Conservation (phyloP, 2,113 vertebrate species). For the Eulacestoma nigropectus region DNA sequence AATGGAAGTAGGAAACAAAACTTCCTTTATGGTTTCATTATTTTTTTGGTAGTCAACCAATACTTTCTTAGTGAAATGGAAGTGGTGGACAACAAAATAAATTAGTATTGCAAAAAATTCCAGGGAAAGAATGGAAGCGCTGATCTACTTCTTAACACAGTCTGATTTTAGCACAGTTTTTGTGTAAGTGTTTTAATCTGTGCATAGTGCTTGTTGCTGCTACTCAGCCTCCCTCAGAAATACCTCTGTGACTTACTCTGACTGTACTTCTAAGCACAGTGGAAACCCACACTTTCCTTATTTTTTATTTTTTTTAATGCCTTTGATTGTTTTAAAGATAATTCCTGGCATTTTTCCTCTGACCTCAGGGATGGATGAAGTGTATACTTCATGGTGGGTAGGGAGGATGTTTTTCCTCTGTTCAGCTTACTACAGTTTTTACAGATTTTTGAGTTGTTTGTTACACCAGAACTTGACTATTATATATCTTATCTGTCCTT, state of each 20-base stretch:
- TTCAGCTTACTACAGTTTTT: neutral
- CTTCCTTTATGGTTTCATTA: neutral
- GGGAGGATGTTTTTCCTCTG: neutral
- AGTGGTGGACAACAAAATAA: neutral
- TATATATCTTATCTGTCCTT: neutral
- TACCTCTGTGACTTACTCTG: neutral
- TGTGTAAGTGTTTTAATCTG: neutral
- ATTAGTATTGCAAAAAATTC: neutral
- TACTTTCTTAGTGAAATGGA: neutral
- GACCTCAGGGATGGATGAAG: neutral
- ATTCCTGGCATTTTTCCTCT: neutral
- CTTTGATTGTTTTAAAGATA: neutral
- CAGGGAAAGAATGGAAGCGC: neutral
- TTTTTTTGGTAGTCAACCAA: neutral
- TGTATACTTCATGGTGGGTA: neutral
- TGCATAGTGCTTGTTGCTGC: neutral
- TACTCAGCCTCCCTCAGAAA: neutral
- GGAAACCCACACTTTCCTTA: neutral
- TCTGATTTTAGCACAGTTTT: neutral
- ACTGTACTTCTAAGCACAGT: neutral
- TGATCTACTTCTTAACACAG: neutral
- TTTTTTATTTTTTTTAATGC: neutral
- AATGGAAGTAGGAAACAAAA: neutral
- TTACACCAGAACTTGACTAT: neutral
- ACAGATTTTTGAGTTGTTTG: neutral